Evolutionary conservation across 2,797 vertebrate genomes (phyloP).

Genomic region (Macrochelys suwanniensis): DNA sequence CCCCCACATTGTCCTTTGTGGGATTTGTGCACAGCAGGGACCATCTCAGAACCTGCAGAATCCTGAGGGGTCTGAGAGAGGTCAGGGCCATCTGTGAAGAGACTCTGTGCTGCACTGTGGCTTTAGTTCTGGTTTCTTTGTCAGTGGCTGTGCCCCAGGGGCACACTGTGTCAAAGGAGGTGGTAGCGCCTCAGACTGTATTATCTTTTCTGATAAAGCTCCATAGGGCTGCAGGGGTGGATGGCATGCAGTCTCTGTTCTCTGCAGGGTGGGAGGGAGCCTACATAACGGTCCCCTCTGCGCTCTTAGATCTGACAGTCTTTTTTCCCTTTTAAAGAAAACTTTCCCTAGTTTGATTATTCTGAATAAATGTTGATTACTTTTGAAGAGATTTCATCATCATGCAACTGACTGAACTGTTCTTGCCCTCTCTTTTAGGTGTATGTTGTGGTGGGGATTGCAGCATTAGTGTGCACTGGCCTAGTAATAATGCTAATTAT

Average conservation of each 20-base stretch:
- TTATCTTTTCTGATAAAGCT: not conserved
- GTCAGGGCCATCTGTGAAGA: not conserved
- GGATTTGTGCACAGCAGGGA: not conserved
- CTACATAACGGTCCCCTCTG: not conserved
- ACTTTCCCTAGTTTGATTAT: not conserved
- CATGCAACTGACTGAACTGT: not conserved
- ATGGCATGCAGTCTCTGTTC: not conserved
- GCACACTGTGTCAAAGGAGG: not conserved
- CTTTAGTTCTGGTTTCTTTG: not conserved
- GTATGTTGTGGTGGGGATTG: constrained; percentile 96
- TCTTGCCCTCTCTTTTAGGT: constrained; percentile 83
- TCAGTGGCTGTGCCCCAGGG: not conserved
- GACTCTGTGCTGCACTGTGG: not conserved
- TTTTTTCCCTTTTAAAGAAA: not conserved
- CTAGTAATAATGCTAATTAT: constrained; percentile 95
- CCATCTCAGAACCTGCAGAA: not conserved
- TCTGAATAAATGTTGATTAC: not conserved
- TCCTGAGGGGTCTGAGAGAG: not conserved
- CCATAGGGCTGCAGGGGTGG: not conserved
- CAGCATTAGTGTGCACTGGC: constrained; percentile 94
- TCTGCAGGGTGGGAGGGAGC: not conserved
- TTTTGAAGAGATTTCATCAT: not conserved
- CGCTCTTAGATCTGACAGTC: not conserved
- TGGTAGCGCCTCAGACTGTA: not conserved
- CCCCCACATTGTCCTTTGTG: not conserved